phyloP scores from a whole-genome alignment of 2,113 vertebrate genomes.

The Actenoides hombroni region DNA sequence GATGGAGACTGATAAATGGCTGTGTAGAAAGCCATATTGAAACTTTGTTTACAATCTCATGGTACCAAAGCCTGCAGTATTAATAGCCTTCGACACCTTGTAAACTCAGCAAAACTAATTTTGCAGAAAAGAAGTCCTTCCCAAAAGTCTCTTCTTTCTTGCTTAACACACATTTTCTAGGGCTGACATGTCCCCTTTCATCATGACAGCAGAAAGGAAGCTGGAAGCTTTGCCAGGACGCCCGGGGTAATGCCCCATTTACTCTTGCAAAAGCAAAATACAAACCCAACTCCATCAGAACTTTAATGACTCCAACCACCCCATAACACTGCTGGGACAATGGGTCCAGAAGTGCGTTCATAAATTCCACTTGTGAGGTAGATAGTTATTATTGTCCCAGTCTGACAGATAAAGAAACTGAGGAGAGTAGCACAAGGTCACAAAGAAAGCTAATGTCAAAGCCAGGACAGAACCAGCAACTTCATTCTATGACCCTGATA shows the following conservation, averaged over 20 bases:
- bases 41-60: constrained; percentile 30
- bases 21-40: constrained; percentile 12
- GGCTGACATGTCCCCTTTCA: background rate
- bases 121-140: background rate
- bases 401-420: background rate
- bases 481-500: background rate
- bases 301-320: background rate
- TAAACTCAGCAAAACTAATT: constrained; percentile 55
- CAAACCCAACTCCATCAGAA: background rate
- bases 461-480: background rate
- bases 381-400: background rate
- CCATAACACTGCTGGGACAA: background rate
- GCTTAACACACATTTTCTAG: background rate
- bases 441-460: background rate
- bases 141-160: constrained; percentile 9
- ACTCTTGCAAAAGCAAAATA: background rate
- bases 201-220: background rate
- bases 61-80: background rate
- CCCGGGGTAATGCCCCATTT: background rate
- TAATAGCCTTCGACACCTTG: constrained; percentile 44
- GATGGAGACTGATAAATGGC: background rate
- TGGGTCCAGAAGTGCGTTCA: rapidly evolving
- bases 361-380: background rate
- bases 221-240: background rate
- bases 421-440: background rate